Percentiles rank a stretch among this genome's conserved stretches.
Evolutionary conservation across 2,888 invertebrate species (phyloP).

Genomic region (Hypsopygia costalis): DNA sequence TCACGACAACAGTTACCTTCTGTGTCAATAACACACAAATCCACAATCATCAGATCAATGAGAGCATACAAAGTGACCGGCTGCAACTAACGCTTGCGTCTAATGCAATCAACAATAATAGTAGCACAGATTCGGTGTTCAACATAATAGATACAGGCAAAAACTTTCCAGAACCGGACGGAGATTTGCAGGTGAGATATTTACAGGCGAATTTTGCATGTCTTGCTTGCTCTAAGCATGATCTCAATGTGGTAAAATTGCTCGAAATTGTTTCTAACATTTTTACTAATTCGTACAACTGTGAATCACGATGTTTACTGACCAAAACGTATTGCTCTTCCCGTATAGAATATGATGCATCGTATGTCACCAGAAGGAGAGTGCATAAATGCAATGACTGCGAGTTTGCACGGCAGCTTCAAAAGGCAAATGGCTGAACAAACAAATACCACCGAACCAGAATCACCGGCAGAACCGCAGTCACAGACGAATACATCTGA

Average conservation of each 20-base stretch:
- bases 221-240: slow-evolving; percentile 38
- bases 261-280: slow-evolving; percentile 37
- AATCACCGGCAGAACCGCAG: slow-evolving; percentile 64
- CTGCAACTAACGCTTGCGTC: slow-evolving; percentile 78
- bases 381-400: slow-evolving; percentile 81
- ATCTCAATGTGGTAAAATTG: slow-evolving; percentile 24
- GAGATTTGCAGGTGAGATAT: slow-evolving; percentile 65
- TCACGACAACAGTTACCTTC: slow-evolving; percentile 93
- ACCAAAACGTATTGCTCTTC: slow-evolving; percentile 57
- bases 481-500: slow-evolving; percentile 66
- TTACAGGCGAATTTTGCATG: slow-evolving; percentile 32
- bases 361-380: slow-evolving; percentile 87
- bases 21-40: slow-evolving; percentile 84
- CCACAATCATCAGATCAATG: slow-evolving; percentile 75
- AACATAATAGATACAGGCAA: slow-evolving; percentile 54
- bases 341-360: slow-evolving; percentile 83
- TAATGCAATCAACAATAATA: slow-evolving; percentile 71
- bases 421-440: slow-evolving; percentile 79
- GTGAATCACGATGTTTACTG: slow-evolving; percentile 32
- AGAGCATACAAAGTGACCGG: slow-evolving; percentile 68
- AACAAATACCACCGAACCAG: slow-evolving; percentile 48
- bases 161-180: slow-evolving; percentile 53
- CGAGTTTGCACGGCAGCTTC: slow-evolving; percentile 84
- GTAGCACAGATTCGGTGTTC: slow-evolving; percentile 54
- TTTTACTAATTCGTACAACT: slow-evolving; percentile 19